phyloP scores from a whole-genome alignment of 2,797 vertebrate species.

The Karalla daura region DNA sequence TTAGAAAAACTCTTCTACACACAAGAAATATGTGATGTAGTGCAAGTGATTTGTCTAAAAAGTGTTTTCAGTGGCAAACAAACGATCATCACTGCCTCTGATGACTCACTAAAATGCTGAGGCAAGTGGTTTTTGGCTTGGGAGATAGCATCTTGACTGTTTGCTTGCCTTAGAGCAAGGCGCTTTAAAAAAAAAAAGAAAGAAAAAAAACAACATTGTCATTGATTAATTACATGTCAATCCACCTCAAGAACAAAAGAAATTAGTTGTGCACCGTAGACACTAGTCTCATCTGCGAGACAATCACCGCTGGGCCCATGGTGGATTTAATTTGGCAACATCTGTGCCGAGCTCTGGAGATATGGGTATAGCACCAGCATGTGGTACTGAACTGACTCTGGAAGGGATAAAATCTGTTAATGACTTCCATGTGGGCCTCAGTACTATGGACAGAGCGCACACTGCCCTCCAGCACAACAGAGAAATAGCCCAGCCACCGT shows the following conservation, averaged over 20 bases:
- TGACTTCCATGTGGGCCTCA: constrained; percentile 58
- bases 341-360: constrained; percentile 41
- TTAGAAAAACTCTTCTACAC: constrained; percentile 50
- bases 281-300: not conserved
- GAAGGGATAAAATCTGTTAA: constrained; percentile 44
- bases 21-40: constrained; percentile 50
- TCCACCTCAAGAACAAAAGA: constrained; percentile 8
- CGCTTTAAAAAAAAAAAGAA: constrained; percentile 8
- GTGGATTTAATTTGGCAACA: constrained; percentile 28
- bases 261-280: not conserved
- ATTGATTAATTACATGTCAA: not conserved
- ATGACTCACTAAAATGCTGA: constrained; percentile 6
- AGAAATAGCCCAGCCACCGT: constrained; percentile 26
- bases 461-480: constrained; percentile 16
- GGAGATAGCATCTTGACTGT: not conserved
- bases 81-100: constrained; percentile 7
- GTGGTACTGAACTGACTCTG: constrained; percentile 21
- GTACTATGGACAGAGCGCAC: constrained; percentile 12
- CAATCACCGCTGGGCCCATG: not conserved
- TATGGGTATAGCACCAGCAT: constrained; percentile 46
- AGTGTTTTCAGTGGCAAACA: constrained; percentile 31
- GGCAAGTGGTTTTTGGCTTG: not conserved
- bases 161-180: not conserved
- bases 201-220: too few relatives aligned
- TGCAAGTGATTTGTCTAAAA: constrained; percentile 20